Conservation (phyloP, 2,797 vertebrate species). For the Galago senegalensis region DNA sequence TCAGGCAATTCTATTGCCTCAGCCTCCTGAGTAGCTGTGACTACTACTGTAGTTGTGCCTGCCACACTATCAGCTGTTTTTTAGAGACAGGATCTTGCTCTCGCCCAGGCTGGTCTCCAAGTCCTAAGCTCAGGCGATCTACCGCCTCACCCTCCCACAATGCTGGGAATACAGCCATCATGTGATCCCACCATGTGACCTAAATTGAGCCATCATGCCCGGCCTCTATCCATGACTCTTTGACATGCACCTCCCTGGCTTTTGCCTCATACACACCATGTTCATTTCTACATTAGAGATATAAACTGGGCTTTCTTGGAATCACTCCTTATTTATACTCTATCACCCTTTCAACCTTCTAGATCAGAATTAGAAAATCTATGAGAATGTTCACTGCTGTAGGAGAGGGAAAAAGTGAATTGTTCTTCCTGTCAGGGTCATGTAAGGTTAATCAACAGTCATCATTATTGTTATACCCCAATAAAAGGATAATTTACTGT, state of each 20-base stretch:
- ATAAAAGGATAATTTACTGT: not conserved
- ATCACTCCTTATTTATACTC: not conserved
- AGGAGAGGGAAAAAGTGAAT: not conserved
- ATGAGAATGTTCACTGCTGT: not conserved
- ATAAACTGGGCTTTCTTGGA: not conserved
- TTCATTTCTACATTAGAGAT: not conserved
- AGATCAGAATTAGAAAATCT: not conserved
- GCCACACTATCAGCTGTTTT: too few relatives aligned
- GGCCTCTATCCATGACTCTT: too few relatives aligned
- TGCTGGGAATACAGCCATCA: too few relatives aligned
- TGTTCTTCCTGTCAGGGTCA: not conserved
- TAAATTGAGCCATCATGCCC: too few relatives aligned
- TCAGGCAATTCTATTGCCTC: too few relatives aligned
- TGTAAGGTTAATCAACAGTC: not conserved
- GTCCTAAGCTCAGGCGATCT: too few relatives aligned
- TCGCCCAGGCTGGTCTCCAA: too few relatives aligned
- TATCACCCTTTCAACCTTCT: not conserved
- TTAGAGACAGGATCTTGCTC: too few relatives aligned
- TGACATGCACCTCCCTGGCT: not conserved
- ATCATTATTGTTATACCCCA: not conserved
- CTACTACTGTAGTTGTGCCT: too few relatives aligned
- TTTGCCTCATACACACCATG: not conserved
- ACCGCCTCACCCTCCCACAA: too few relatives aligned
- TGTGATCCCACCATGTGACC: too few relatives aligned
- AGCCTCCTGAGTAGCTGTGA: too few relatives aligned